These are phyloP conservation scores for Tenebrosternarchus preto DNA, from an alignment of 2,113 vertebrate species.

Conservation along the genomic window DNA sequence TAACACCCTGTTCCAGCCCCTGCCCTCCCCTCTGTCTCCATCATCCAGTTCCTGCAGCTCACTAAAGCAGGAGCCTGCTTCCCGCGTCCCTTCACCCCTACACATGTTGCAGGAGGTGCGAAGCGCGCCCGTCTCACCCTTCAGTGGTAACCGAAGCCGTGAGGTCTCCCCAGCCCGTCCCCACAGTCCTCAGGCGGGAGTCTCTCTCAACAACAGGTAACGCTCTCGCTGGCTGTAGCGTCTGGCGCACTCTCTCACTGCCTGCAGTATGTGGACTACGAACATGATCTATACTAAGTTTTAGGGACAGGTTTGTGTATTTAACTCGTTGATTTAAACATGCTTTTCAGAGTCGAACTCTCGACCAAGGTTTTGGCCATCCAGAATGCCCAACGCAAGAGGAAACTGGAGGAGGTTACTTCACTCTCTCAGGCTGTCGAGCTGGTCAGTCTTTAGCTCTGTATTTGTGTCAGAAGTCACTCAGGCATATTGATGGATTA, in stretches of 20 bases:
- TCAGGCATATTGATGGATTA: too few relatives aligned
- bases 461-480: neutral
- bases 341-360: conserved; percentile 76
- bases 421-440: conserved; percentile 85
- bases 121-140: conserved; percentile 39
- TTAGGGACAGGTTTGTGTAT: neutral
- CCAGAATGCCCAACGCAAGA: conserved; percentile 90
- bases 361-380: conserved; percentile 82
- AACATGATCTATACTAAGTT: neutral
- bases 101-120: conserved; percentile 49
- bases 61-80: conserved; percentile 68
- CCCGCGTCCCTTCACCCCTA: conserved; percentile 45
- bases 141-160: conserved; percentile 16
- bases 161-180: conserved; percentile 21
- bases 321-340: neutral
- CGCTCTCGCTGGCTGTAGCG: neutral
- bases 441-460: conserved; percentile 76
- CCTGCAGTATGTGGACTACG: neutral
- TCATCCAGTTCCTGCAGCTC: conserved; percentile 7
- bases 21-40: conserved; percentile 34
- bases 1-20: conserved; percentile 51
- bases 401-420: conserved; percentile 86
- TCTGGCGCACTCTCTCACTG: neutral
- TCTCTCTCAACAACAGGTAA: conserved; percentile 36
- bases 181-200: conserved; percentile 2